Base-by-base conservation (phyloP, 92 coral and sea anemone genomes). In the Phenganax marumi region DNA sequence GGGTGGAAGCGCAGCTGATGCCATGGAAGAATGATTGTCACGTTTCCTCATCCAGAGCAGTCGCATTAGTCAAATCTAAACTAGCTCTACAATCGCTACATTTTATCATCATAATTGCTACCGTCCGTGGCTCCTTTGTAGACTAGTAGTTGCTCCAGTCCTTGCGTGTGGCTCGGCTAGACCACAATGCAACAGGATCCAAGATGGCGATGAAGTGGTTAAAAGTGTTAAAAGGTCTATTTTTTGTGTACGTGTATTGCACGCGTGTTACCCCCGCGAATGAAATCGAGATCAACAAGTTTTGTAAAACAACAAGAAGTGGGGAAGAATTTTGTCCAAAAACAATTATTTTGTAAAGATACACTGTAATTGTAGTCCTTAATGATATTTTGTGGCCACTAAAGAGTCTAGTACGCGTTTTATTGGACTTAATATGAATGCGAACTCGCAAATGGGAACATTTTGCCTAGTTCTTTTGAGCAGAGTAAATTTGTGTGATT, bases 241-340 rank as follows among this genome's bases (percentile, higher is more conserved):
- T 58, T 58, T 58, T 14, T 4, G 8, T 16, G 5, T 33, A 33
- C 65, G 65, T 58, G 65, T 58, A 18, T 58, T 14, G 22, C 65
- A 58, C 65, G 65, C 65, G 21, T 18, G 65, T 58, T 16, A 58
- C 21, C 70, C 70, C 19, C 70, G 70, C 70, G 70, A 33, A 33
- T 33, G 43, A 33, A 33, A 33, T 33, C 43, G 5, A 33, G 43
- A 33, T 33, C 43, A 33, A 33, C 43, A 33, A 33, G 43, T 33
- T 33, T 24, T 57, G 63, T 21, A 12, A 52, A 33, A 33, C 43
- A 23, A 9, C 46, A 17, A 73, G 6, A 25, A 47, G 16, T 50
- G 24, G 12, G 48, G 33, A 75, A 75, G 51, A 49, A 48, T 75
- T 51, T 14, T 18, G 50, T 33, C 55, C 6, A 55, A 24, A 8